Evolutionary conservation across 2,113 vertebrate genomes (phyloP), one percentile per base, ranked within the genome.

Genomic region (Heterocephalus glaber): DNA sequence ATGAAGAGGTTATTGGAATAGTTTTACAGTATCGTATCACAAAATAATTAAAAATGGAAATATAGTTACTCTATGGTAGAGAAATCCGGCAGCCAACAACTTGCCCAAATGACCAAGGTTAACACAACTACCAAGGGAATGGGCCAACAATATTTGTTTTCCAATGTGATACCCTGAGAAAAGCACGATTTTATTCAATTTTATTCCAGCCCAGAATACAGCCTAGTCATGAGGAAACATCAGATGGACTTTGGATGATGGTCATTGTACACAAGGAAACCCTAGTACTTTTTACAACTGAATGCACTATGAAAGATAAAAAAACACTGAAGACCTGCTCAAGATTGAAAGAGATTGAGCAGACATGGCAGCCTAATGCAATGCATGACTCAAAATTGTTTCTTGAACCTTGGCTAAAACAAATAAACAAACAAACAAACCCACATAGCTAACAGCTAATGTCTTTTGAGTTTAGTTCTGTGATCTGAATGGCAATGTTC

Each of bases 31-130:
- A 5, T 66, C 17, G 28, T 3, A 13, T 8, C n/a, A 92, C 4
- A 72, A 83, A 92, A 68, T 81, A 88, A 83, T 52, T 88, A 16
- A 68, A 90, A 86, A 80, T 7, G 12, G 58, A 92, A 74, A 86
- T 17, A 58, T 0, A 80, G 22, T 81, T 8, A 52, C 20, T 58
- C 3, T 77, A 2, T 14, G 14, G 26, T 52, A 61, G 5, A 56
- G 41, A 95, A 92, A 89, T 35, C 1, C 61, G 20, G 28, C 41
- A 80, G 49, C 49, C 35, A 79, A n/a, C 2, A 81, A n/a, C 24
- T 47, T 76, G 20, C 35, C 5, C 35, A 86, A 58, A 56, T 66
- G 11, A 60, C 30, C 54, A 30, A 41, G 10, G 1, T 63, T 74
- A 87, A 44, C 33, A 52, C 65, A 77, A 58, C 1, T 13, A n/a